A percentile compares a stretch with the other conserved stretches of the same genome.
phyloP scores from a whole-genome alignment of 1,140 invertebrate species.

The Carposina sasakii region DNA sequence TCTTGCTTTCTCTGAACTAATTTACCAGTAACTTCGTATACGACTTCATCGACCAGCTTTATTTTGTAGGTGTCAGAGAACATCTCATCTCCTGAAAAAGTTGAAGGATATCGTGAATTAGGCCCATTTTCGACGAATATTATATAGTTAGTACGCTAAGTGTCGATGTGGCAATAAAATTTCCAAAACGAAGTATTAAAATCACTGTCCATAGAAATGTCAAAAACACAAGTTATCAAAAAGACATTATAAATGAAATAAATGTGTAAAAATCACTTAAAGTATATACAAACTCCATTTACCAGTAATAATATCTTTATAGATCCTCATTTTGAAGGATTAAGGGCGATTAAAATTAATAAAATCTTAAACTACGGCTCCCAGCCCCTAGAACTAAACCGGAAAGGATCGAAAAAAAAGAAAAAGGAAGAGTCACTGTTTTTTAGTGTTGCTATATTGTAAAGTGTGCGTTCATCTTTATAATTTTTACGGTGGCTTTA shows the following conservation, averaged over 20 bases:
- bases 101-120: too few relatives aligned
- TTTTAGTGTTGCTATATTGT: slow-evolving; percentile 35
- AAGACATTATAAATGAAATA: slow-evolving; percentile 26
- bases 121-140: too few relatives aligned
- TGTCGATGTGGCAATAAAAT: slow-evolving; percentile 52
- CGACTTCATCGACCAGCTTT: slow-evolving; percentile 92
- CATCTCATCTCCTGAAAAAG: slow-evolving; percentile 93
- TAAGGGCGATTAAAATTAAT: slow-evolving; percentile 77
- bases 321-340: slow-evolving; percentile 94
- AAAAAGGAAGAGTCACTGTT: too few relatives aligned
- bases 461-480: too few relatives aligned
- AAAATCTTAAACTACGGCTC: slow-evolving; percentile 76
- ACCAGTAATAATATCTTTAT: slow-evolving; percentile 96
- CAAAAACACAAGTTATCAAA: slow-evolving; percentile 52
- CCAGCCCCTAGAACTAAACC: slow-evolving; percentile 74
- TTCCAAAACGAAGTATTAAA: slow-evolving; percentile 10
- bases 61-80: slow-evolving; percentile 98
- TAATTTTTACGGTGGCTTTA: too few relatives aligned
- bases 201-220: slow-evolving; percentile 44
- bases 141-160: too few relatives aligned
- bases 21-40: slow-evolving; percentile 97
- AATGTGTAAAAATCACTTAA: too few relatives aligned
- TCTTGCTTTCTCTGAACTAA: slow-evolving; percentile 83
- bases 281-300: slow-evolving; percentile 51
- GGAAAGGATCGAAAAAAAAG: slow-evolving; percentile 68